Base-by-base conservation (phyloP, 23 tunicate species). In the Trididemnum clinides region DNA sequence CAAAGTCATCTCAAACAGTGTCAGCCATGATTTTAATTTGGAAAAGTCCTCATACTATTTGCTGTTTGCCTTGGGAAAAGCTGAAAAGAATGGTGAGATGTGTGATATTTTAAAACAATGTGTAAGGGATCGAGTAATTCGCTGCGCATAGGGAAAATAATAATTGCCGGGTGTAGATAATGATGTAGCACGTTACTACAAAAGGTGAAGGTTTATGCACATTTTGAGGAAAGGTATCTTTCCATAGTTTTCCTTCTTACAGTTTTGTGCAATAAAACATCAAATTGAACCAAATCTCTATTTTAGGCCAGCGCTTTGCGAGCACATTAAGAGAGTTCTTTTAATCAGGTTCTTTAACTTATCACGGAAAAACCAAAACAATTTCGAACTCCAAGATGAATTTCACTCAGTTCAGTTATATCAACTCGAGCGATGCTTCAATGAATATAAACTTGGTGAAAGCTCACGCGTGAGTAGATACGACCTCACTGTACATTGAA, bases 391-490 rank as follows among this genome's bases (percentile, higher is more conserved):
- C 77, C 28, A 70, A 10, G 66, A 25, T 73, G 27, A 73, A 73
- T 28, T 73, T 73, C 57, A 73, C 80, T 1, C 28, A 73, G 2
- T 5, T 2, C 22, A 19, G 31, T 38, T 22, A 20, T 7, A 2
- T 29, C 25, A 39, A 29, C 38, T 4, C 57, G 19, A 38, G 33
- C 25, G 25, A 15, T 10, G 3, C 66, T 59, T n/a, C 28, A 6
- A 3, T 37, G 57, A 73, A 39, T 23, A 20, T 73, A 1, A 44
- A 82, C 70, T 23, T 88, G 50, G 83, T 82, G 27, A 88, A 82
- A 75, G 92, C 81, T 1, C 92, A 88, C 63, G 92, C 92, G 92
- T 88, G 64, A 88, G 92, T 88, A 1, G 25, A 15, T 26, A 6
- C 38, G 3, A 6, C 6, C 5, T 35, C 38, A 6, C 21, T 69